Percentiles rank a stretch among this genome's conserved stretches.
Evolutionary conservation across 1,140 invertebrate species (phyloP).

Genomic region (Sycophila sp.): DNA sequence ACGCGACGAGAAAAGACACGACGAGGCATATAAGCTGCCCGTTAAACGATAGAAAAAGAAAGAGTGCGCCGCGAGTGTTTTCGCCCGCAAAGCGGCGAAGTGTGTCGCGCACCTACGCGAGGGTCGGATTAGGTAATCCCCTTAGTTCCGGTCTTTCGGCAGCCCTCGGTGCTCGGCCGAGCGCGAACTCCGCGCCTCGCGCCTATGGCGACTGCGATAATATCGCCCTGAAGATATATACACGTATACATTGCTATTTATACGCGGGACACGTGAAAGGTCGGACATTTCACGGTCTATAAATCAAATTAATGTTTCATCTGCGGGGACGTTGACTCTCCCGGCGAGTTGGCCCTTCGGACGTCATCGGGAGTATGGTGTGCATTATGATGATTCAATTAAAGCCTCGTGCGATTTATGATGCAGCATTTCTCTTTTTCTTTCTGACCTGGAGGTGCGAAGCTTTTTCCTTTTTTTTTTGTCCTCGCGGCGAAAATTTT

Average conservation of each 20-base stretch:
- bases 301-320: slow-evolving; percentile 55
- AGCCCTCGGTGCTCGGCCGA: slow-evolving; percentile 44
- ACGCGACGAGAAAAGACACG: background rate
- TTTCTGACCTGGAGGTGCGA: too few species aligned
- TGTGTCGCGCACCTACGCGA: slow-evolving; percentile 40
- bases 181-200: slow-evolving; percentile 42
- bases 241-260: slow-evolving; percentile 23
- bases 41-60: background rate
- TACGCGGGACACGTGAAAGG: slow-evolving; percentile 14
- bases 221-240: background rate
- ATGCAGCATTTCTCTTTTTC: background rate
- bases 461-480: background rate
- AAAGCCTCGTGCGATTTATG: slow-evolving; percentile 2
- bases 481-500: background rate
- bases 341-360: background rate
- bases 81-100: too few species aligned
- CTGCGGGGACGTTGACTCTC: too few species aligned
- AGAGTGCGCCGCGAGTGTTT: too few species aligned
- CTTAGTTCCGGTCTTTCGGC: slow-evolving; percentile 47
- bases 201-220: background rate
- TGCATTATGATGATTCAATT: slow-evolving; percentile 25
- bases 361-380: background rate
- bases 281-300: slow-evolving; percentile 41
- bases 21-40: too few species aligned
- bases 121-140: slow-evolving; percentile 51